phyloP scores from a whole-genome alignment of 1,140 invertebrate species.

The Trichonephila clavipes region DNA sequence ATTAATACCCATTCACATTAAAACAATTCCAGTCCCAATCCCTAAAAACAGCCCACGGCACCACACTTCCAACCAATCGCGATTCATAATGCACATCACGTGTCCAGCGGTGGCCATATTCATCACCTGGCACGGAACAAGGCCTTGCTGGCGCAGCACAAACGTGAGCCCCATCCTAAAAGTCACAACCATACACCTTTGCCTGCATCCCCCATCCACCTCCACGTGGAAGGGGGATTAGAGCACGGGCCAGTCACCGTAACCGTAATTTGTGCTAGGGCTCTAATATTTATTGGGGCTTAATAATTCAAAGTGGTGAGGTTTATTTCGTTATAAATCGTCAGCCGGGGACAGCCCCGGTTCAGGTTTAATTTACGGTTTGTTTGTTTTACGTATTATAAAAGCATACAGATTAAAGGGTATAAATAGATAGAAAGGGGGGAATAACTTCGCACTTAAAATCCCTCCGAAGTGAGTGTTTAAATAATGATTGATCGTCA shows the following conservation, averaged over 20 bases:
- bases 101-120: not conserved
- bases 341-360: not conserved
- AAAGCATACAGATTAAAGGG: not conserved
- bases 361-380: not conserved
- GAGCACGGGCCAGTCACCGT: not conserved
- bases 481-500: not conserved
- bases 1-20: too few species aligned
- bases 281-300: constrained; percentile 40
- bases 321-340: constrained; percentile 41
- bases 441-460: not conserved
- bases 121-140: constrained; percentile 6
- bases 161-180: not conserved
- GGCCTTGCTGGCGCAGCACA: not conserved
- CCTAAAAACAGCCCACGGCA: too few species aligned
- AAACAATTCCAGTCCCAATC: too few species aligned
- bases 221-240: not conserved
- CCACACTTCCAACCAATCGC: not conserved
- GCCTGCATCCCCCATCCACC: not conserved
- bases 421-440: not conserved
- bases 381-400: not conserved
- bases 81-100: not conserved
- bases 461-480: not conserved
- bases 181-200: not conserved
- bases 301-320: constrained; percentile 38
- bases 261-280: constrained; percentile 1